Base-by-base conservation (phyloP, 2,797 vertebrate species). In the Bucorvus abyssinicus region DNA sequence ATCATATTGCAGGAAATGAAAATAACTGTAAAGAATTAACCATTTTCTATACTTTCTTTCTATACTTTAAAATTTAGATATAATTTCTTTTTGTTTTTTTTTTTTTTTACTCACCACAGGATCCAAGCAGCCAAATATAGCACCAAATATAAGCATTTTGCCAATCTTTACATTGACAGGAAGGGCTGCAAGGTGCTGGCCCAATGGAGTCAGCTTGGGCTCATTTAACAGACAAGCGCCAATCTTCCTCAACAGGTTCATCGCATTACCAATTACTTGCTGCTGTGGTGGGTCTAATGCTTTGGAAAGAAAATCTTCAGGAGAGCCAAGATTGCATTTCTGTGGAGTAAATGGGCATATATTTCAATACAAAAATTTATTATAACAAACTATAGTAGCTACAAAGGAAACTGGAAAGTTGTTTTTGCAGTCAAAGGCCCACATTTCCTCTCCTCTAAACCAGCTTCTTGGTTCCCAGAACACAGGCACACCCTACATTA, bases 71-170 rank as follows among this genome's bases (percentile, higher is more conserved):
- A 40, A 47, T 7, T 55, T 63, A 91, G 59, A 73, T 42, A 20
- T n/a, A 32, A 52, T 57, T 59, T 36, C 2, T 36, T 40, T 12
- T 52, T 50, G 6, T 9, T 32, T 55, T 29, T 18, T 11, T 10
- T 45, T 29, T 36, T 68, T n/a, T 36, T 76, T 14, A 98, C 99
- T 97, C 96, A 99, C 99, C 90, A 99, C 98, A 52, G 99, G 98
- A 92, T 99, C 99, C 94, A 99, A 98, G 93, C 99, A 99, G 93
- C 99, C 99, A 94, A 99, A 98, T 97, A 99, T 99, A 92, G 99
- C 99, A 47, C 99, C 99, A 45, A 99, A 99, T 96, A 99, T 98
- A 55, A 99, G 99, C 99, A 99, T 99, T 98, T 99, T 99, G 70
- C 99, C 99, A 49, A 99, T 99, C 97, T 99, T 99, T 73, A 99